Conservation (phyloP, 2,113 vertebrate species). For the Macroglossus sobrinus region DNA sequence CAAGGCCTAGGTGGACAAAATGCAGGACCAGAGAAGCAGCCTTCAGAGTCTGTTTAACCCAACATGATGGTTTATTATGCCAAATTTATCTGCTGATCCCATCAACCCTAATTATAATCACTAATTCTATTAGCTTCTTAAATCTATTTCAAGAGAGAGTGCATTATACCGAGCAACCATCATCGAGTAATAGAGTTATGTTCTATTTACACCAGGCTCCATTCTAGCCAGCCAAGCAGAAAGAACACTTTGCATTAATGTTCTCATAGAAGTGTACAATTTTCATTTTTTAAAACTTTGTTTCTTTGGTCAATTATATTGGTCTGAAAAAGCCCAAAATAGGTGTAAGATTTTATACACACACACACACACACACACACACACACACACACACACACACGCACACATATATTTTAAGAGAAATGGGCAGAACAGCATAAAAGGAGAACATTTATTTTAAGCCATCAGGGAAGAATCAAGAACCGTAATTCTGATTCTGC, state of each 20-base stretch:
- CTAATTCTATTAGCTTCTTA: constrained; percentile 82
- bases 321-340: neutral
- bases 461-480: constrained; percentile 11
- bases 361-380: too few species aligned
- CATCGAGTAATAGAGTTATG: constrained; percentile 63
- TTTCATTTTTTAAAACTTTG: constrained; percentile 47
- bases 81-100: constrained; percentile 60
- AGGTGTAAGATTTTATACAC: constrained; percentile 27
- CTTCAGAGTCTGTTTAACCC: constrained; percentile 42
- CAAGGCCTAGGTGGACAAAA: constrained; percentile 54
- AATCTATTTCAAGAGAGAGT: constrained; percentile 74
- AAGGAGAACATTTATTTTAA: neutral
- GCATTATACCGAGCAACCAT: constrained; percentile 68
- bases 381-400: too few species aligned
- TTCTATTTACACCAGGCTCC: constrained; percentile 52
- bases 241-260: constrained; percentile 70
- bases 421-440: neutral
- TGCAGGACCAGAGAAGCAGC: constrained; percentile 39
- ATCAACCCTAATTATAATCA: constrained; percentile 77
- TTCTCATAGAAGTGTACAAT: constrained; percentile 41
- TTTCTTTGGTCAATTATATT: constrained; percentile 49
- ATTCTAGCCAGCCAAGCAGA: constrained; percentile 63
- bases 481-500: neutral
- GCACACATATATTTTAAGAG: too few species aligned
- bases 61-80: constrained; percentile 62